Conservation (phyloP, 2,797 vertebrate genomes). For the Holocentrus rufus region DNA sequence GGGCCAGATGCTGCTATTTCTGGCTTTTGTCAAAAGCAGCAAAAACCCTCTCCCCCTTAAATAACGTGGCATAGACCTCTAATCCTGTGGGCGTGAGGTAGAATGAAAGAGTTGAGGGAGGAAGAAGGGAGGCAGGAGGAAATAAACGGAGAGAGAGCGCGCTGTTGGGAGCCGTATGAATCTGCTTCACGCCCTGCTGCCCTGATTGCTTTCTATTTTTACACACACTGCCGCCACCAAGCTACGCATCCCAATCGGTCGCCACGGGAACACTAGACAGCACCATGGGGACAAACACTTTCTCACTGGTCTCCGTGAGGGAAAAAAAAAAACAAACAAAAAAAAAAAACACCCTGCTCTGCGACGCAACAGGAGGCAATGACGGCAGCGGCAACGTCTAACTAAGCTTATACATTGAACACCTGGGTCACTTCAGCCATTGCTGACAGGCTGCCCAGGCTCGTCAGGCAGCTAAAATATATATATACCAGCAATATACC, state of each 20-base stretch:
- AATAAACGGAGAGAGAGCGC: slow-evolving; percentile 76
- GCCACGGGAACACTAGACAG: slow-evolving; percentile 82
- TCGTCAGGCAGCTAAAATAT: slow-evolving; percentile 64
- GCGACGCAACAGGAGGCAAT: slow-evolving; percentile 69
- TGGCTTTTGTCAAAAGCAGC: slow-evolving; percentile 79
- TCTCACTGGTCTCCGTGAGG: slow-evolving; percentile 70
- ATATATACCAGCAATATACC: slow-evolving; percentile 62
- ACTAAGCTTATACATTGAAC: slow-evolving; percentile 45
- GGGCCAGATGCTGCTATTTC: slow-evolving; percentile 80
- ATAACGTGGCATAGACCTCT: slow-evolving; percentile 73
- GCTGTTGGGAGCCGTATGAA: slow-evolving; percentile 82
- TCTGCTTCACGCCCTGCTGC: slow-evolving; percentile 83
- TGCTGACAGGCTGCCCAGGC: slow-evolving; percentile 39
- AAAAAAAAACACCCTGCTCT: slow-evolving; percentile 50
- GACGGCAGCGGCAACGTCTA: slow-evolving; percentile 42
- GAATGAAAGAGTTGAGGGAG: slow-evolving; percentile 72
- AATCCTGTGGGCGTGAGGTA: slow-evolving; percentile 80
- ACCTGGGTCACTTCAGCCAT: slow-evolving; percentile 69
- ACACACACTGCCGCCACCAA: slow-evolving; percentile 79
- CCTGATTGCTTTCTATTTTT: slow-evolving; percentile 90
- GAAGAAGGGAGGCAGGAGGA: slow-evolving; percentile 72
- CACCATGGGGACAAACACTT: slow-evolving; percentile 78
- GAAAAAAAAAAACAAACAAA: neutral
- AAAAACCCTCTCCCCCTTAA: slow-evolving; percentile 70
- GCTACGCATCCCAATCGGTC: slow-evolving; percentile 84